Base-by-base conservation (phyloP, 2,888 invertebrate species). In the Troides helena region DNA sequence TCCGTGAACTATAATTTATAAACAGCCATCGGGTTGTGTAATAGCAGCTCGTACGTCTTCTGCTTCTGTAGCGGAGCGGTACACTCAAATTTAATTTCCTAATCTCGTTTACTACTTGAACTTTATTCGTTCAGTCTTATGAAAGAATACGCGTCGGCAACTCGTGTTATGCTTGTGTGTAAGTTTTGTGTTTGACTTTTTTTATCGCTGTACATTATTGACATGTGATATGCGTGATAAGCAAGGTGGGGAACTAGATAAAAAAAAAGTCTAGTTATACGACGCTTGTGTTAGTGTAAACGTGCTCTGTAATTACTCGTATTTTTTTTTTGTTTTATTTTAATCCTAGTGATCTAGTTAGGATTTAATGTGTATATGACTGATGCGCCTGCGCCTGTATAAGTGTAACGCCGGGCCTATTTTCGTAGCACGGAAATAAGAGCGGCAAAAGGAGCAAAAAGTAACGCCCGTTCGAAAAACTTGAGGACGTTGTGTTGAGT, bases 371-470 rank as follows among this genome's bases (percentile, higher is more conserved):
- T 79, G 80, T 82, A 67, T 70, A 87, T 88, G 89, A 90, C 82
- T 88, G 91, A 91, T 88, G 90, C 88, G 88, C 81, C 88, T 83
- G 87, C 87, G 81, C 82, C 87, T 85, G 81, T 89, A 87, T 89
- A 89, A 90, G 90, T 90, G 89, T 90, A 86, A 85, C 90, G 87
- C 85, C 84, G 82, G 82, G 81, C 88, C 92, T 92, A 92, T 92
- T 92, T 92, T 92, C 88, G 92, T 91, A 89, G 88, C 88, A 92
- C 92, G 92, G 92, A 92, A 92, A 91, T 92, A 92, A 91, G 90
- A 91, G 88, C 90, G 87, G 88, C 88, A 92, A 92, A 90, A 92
- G 90, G 90, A 91, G 87, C 91, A 92, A 92, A 92, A 92, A 88
- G 88, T 82, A 77, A 79, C 80, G 84, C 83, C 88, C 84, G 86